phyloP scores from a whole-genome alignment of 2,888 invertebrate genomes.

The Pterostichus niger region DNA sequence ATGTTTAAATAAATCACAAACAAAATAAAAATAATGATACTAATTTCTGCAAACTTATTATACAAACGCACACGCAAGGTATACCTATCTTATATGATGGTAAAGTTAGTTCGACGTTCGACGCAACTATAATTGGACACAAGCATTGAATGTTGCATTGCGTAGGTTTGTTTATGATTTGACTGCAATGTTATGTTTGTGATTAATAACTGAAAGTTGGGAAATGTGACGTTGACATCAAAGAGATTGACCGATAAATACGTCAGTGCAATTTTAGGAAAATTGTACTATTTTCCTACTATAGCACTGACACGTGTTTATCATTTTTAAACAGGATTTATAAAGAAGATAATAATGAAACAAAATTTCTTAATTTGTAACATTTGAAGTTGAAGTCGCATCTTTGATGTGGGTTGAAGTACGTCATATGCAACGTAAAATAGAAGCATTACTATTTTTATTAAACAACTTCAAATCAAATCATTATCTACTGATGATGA shows the following conservation, averaged over 20 bases:
- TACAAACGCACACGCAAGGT: conserved; percentile 19
- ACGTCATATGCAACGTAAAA: too few relatives aligned
- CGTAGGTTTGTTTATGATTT: background rate
- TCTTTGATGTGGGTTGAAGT: too few relatives aligned
- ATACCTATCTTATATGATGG: too few relatives aligned
- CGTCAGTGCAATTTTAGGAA: background rate
- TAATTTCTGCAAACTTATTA: background rate
- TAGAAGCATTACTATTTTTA: too few relatives aligned
- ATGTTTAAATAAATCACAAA: conserved; percentile 18
- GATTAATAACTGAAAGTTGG: conserved; percentile 5
- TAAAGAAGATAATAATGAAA: too few relatives aligned
- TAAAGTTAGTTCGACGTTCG: background rate
- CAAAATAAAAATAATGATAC: conserved; percentile 30
- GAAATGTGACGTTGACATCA: background rate
- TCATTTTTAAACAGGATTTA: too few relatives aligned
- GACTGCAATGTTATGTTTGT: conserved; percentile 13
- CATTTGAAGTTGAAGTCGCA: too few relatives aligned
- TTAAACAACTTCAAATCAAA: too few relatives aligned
- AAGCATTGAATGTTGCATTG: conserved; percentile 2
- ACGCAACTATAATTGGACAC: conserved; percentile 23
- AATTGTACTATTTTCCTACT: background rate
- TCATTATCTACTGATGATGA: too few relatives aligned
- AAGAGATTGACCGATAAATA: background rate
- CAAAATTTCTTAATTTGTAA: too few relatives aligned
- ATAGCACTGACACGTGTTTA: too few relatives aligned